Conservation (phyloP, 2,797 vertebrate species). For the Echiichthys vipera region DNA sequence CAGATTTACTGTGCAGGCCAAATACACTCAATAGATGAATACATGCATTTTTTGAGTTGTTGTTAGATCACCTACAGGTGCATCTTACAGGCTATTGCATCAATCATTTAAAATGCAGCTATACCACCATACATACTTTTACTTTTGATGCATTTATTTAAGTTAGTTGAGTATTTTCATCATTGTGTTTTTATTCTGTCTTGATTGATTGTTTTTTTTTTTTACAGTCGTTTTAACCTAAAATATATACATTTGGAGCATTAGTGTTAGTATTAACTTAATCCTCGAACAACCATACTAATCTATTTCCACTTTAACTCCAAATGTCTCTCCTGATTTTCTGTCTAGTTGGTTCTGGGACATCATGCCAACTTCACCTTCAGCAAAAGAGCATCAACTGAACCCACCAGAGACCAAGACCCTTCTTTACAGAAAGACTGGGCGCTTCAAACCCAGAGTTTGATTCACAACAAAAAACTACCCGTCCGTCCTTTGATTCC, state of each 20-base stretch:
- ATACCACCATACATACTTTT: too few relatives aligned
- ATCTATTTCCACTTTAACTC: neutral
- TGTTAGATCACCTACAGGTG: neutral
- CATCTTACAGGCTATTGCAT: neutral
- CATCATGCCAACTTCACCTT: constrained; percentile 63
- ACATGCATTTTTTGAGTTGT: too few relatives aligned
- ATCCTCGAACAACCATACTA: neutral
- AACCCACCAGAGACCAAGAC: constrained; percentile 26
- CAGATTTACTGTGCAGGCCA: neutral
- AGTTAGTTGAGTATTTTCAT: neutral
- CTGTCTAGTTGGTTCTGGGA: constrained; percentile 80
- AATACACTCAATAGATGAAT: too few relatives aligned
- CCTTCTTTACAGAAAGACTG: constrained; percentile 48
- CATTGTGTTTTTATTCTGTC: too few relatives aligned
- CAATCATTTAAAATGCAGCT: neutral
- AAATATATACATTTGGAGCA: neutral
- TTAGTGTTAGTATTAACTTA: neutral
- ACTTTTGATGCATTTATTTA: neutral
- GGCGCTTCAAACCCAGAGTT: constrained; percentile 47
- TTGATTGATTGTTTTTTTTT: neutral
- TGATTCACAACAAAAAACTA: constrained; percentile 74
- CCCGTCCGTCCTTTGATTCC: constrained; percentile 66
- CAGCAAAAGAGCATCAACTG: constrained; percentile 61
- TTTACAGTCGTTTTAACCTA: neutral
- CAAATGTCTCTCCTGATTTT: constrained; percentile 7